Conservation (phyloP, 2,113 vertebrate genomes). For the Nothocercus nigrocapillus region DNA sequence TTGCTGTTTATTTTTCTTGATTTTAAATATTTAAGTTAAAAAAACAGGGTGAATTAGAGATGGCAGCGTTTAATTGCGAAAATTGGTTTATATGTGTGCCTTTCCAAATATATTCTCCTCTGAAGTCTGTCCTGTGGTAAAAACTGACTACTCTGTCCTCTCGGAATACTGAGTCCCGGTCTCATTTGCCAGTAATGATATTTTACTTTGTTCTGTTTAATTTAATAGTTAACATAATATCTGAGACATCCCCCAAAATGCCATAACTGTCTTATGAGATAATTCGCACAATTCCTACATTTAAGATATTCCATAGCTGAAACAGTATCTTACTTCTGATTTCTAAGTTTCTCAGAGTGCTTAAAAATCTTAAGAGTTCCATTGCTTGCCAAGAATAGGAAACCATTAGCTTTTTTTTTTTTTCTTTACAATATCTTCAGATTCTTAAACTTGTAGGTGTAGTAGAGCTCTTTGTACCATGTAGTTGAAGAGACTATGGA, state of each 20-base stretch:
- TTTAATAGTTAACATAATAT: neutral
- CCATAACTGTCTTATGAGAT: neutral
- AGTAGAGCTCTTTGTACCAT: neutral
- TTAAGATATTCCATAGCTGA: neutral
- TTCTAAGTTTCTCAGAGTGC: neutral
- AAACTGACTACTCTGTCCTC: neutral
- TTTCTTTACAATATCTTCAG: neutral
- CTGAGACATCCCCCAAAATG: neutral
- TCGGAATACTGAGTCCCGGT: neutral
- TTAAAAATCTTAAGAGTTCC: neutral
- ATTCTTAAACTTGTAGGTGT: neutral
- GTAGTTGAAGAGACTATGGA: neutral
- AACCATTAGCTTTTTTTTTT: neutral
- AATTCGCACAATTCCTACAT: neutral
- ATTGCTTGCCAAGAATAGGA: neutral
- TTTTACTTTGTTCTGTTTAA: neutral
- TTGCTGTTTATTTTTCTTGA: neutral
- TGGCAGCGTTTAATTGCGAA: neutral
- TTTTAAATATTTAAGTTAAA: slow-evolving; percentile 4
- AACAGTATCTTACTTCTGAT: neutral
- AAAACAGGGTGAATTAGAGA: neutral
- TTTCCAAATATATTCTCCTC: neutral
- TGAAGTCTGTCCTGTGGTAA: neutral
- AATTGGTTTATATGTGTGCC: neutral
- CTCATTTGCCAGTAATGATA: rapidly evolving